These are phyloP conservation scores for Anguilla marmorata DNA, from an alignment of 2,797 vertebrate genomes.

Conservation along the genomic window DNA sequence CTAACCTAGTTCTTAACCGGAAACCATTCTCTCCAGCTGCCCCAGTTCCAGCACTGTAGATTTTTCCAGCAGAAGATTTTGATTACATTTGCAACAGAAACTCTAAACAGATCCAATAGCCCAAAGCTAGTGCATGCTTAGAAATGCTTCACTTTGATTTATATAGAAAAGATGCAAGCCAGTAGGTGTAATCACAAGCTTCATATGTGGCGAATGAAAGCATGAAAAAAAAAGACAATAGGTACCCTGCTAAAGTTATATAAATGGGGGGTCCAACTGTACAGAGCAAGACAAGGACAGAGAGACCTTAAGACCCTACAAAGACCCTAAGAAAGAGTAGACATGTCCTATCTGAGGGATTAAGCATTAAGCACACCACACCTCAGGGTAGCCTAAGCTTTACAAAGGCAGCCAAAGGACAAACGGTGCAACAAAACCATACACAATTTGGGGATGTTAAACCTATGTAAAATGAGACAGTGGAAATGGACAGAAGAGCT, in stretches of 20 bases:
- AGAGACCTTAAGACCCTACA: neutral
- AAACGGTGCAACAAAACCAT: neutral
- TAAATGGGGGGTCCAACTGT: neutral
- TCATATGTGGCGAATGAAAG: neutral
- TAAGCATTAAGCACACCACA: neutral
- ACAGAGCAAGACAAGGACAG: neutral
- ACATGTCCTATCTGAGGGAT: neutral
- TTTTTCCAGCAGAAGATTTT: slow-evolving; percentile 26
- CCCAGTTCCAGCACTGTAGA: slow-evolving; percentile 13
- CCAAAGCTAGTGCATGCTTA: neutral
- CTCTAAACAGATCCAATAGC: slow-evolving; percentile 8
- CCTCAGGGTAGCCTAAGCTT: neutral
- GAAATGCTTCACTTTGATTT: neutral
- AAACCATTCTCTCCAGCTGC: slow-evolving; percentile 23
- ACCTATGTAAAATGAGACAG: slow-evolving; percentile 19
- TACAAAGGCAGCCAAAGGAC: neutral
- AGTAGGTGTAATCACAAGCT: neutral
- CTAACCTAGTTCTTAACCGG: slow-evolving; percentile 12
- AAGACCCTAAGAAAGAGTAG: neutral
- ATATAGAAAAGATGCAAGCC: neutral
- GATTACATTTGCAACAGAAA: slow-evolving; percentile 1
- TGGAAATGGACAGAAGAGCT: slow-evolving; percentile 11
- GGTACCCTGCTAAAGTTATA: neutral
- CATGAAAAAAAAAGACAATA: neutral
- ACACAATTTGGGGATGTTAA: slow-evolving; percentile 13